phyloP scores from a whole-genome alignment of 2,797 vertebrate species.

The Momotus momota region DNA sequence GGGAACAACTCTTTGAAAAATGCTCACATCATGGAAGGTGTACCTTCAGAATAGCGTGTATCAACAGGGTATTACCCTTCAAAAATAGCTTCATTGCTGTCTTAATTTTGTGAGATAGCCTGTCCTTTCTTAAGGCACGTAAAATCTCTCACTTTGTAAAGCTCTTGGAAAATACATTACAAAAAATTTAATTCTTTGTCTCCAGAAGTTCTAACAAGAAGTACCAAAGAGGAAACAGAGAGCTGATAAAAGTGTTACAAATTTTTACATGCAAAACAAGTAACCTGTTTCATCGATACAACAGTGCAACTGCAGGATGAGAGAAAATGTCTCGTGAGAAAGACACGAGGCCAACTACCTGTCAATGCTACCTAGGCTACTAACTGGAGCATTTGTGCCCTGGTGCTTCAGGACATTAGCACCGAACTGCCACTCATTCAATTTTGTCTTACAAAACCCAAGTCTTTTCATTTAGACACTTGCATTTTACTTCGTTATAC shows the following conservation, averaged over 20 bases:
- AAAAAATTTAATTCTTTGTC: neutral
- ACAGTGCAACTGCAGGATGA: neutral
- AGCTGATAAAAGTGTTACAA: neutral
- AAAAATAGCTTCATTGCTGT: neutral
- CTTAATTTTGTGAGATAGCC: neutral
- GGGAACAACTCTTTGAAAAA: neutral
- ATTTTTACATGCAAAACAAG: neutral
- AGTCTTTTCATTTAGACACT: neutral
- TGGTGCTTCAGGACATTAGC: neutral
- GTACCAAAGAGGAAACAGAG: neutral
- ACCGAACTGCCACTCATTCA: neutral
- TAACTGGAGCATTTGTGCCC: neutral
- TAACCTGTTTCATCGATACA: neutral
- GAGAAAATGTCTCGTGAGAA: neutral
- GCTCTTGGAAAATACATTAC: neutral
- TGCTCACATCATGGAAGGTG: neutral
- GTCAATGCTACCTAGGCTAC: rapidly evolving
- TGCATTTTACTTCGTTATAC: neutral
- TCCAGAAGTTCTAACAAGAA: neutral
- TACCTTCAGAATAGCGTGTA: neutral
- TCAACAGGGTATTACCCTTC: neutral
- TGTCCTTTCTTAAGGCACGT: neutral
- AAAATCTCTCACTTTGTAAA: neutral
- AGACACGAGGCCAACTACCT: neutral
- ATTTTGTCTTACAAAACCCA: neutral